These are phyloP conservation scores for Scytalopus superciliaris DNA, from an alignment of 2,113 vertebrate species.

Conservation along the genomic window DNA sequence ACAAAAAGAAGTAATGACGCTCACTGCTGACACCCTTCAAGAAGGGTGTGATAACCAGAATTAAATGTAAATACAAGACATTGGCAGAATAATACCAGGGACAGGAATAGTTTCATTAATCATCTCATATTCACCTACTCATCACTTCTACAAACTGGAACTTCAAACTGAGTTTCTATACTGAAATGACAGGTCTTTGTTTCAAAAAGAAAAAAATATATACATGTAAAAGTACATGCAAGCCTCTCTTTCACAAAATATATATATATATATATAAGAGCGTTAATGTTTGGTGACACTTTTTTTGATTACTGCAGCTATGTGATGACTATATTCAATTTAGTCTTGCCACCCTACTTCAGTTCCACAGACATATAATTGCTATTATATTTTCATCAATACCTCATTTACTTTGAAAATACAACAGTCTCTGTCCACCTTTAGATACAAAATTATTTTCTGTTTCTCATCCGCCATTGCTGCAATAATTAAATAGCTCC, in stretches of 20 bases:
- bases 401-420: conserved; percentile 26
- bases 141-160: neutral
- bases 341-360: neutral
- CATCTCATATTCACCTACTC: neutral
- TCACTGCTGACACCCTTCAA: neutral
- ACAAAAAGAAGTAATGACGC: neutral
- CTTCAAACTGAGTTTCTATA: neutral
- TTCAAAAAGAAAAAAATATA: neutral
- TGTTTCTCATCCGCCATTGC: neutral
- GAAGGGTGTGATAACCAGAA: neutral
- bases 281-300: neutral
- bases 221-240: neutral
- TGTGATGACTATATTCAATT: neutral
- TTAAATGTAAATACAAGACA: neutral
- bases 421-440: neutral
- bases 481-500: conserved; percentile 15
- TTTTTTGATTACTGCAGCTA: neutral
- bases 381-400: conserved; percentile 16
- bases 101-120: neutral
- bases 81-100: neutral
- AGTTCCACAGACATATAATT: conserved; percentile 7
- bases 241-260: neutral
- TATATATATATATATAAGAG: neutral
- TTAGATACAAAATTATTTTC: neutral
- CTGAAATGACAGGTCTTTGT: neutral